phyloP scores from a whole-genome alignment of 2,113 vertebrate species.

The human region DNA sequence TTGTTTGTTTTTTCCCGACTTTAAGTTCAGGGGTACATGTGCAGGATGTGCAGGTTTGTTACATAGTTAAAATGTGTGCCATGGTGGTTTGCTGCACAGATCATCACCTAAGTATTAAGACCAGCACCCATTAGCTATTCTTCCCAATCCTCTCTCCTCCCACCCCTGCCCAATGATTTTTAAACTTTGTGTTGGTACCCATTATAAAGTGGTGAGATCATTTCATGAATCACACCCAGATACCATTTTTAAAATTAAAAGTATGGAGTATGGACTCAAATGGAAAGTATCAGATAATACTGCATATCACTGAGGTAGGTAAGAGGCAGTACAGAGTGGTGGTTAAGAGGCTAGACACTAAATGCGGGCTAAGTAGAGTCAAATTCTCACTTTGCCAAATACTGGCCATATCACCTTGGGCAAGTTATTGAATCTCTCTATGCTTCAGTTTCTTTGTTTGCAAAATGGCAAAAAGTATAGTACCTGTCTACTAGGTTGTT shows the following conservation, averaged over 20 bases:
- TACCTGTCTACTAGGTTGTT: not conserved
- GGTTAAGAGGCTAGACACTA: not conserved
- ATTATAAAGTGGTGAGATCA: not conserved
- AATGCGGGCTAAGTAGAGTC: not conserved
- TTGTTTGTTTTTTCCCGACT: no score
- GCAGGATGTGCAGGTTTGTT: no score
- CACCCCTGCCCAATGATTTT: not conserved
- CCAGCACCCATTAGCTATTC: no score
- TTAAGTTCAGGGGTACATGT: no score
- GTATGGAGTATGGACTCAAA: not conserved
- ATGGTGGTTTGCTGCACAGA: no score
- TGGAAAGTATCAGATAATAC: not conserved
- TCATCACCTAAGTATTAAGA: no score
- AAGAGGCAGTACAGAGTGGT: not conserved
- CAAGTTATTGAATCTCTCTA: not conserved
- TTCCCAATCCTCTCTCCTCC: no score
- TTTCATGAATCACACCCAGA: not conserved
- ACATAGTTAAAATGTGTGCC: no score
- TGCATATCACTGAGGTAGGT: not conserved
- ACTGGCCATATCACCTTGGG: not conserved
- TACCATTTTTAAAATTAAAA: not conserved
- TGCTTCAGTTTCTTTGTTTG: not conserved
- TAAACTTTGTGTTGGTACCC: not conserved
- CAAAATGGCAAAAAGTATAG: not conserved
- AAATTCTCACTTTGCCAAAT: not conserved